Evolutionary conservation across 2,113 vertebrate genomes (phyloP).

Genomic region (Monarcha castaneiventris): DNA sequence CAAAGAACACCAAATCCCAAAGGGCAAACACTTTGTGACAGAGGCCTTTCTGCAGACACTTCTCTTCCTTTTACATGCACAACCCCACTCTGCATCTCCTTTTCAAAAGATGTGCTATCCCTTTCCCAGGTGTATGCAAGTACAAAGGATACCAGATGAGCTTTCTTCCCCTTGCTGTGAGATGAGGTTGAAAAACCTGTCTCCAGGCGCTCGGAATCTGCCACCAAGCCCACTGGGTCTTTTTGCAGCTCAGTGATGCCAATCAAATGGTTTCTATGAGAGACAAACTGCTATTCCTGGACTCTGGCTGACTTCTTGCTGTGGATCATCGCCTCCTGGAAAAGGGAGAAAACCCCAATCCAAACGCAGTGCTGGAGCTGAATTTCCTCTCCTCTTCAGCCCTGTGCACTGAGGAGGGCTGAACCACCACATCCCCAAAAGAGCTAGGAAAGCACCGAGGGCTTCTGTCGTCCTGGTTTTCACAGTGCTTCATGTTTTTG

Average conservation of each 20-base stretch:
- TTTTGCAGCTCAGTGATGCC: not conserved
- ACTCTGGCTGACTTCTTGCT: not conserved
- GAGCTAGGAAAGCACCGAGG: fast-evolving
- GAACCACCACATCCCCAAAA: not conserved
- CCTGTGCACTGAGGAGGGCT: not conserved
- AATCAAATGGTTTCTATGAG: not conserved
- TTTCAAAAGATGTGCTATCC: not conserved
- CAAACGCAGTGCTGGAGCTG: not conserved
- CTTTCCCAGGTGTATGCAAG: not conserved
- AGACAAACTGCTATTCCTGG: not conserved
- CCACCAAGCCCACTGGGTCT: not conserved
- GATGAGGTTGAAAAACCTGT: not conserved
- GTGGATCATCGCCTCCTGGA: not conserved
- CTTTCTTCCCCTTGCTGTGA: not conserved
- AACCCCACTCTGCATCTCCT: not conserved
- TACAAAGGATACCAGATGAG: not conserved
- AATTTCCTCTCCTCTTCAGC: not conserved
- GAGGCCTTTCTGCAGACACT: not conserved
- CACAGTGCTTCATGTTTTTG: no score
- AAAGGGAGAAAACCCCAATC: not conserved
- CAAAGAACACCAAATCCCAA: not conserved
- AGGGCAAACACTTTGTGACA: not conserved
- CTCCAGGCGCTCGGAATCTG: not conserved
- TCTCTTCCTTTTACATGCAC: not conserved
- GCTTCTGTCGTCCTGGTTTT: no score